phyloP scores from a whole-genome alignment of 2,888 invertebrate species.

The Caenorhabditis uteleia region DNA sequence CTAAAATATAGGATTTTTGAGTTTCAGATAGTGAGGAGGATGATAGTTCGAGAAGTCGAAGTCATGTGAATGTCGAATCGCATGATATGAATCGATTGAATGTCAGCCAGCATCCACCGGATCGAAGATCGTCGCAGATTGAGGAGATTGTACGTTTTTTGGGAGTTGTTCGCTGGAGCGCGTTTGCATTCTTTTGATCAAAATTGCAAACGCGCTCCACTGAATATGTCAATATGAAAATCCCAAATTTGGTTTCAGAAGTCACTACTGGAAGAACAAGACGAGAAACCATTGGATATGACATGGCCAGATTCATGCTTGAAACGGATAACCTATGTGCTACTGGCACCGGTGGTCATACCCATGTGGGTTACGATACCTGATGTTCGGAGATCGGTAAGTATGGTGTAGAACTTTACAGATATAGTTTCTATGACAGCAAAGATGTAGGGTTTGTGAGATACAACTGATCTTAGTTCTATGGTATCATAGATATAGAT shows the following conservation, averaged over 20 bases:
- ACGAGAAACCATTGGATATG: conserved; percentile 88
- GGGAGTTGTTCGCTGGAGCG: too few species aligned
- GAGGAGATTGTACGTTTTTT: conserved; percentile 51
- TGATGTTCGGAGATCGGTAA: conserved; percentile 85
- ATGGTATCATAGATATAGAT: too few species aligned
- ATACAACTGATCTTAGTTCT: too few species aligned
- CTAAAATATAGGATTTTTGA: not conserved
- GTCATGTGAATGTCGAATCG: conserved; percentile 32
- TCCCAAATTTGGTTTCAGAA: conserved; percentile 42
- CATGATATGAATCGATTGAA: conserved; percentile 33
- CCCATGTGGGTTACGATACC: conserved; percentile 95
- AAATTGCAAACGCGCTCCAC: not conserved
- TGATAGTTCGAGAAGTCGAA: conserved; percentile 35
- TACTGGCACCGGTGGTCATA: conserved; percentile 92
- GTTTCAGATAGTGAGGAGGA: conserved; percentile 38
- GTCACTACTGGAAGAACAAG: conserved; percentile 73
- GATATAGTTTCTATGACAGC: too few species aligned
- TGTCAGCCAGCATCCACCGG: conserved; percentile 21
- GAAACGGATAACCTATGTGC: conserved; percentile 86
- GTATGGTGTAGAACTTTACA: too few species aligned
- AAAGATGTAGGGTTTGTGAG: too few species aligned
- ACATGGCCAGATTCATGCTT: conserved; percentile 88
- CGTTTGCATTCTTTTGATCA: not conserved
- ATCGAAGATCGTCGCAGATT: conserved; percentile 47
- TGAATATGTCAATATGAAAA: not conserved